These are phyloP conservation scores for Numenius arquata DNA, from an alignment of 2,113 vertebrate species.

Conservation along the genomic window DNA sequence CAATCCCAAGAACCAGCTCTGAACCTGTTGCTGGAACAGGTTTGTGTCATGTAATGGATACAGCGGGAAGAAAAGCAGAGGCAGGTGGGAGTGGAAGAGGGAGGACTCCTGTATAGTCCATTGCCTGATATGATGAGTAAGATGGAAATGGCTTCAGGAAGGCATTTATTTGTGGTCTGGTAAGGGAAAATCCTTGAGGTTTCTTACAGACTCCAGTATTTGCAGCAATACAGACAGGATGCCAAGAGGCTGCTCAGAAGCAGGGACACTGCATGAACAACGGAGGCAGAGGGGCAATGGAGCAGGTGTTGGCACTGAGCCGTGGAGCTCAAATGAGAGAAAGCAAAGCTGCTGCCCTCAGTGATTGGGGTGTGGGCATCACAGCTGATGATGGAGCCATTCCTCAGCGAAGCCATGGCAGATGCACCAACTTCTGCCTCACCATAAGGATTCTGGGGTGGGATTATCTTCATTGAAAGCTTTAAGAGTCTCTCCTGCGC, in stretches of 20 bases:
- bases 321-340: neutral
- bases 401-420: neutral
- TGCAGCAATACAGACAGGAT: neutral
- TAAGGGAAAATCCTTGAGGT: neutral
- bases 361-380: accelerated
- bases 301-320: neutral
- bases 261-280: neutral
- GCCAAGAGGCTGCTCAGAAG: neutral
- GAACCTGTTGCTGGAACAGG: neutral
- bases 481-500: neutral
- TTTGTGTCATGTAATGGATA: neutral
- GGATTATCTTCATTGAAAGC: neutral
- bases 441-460: neutral
- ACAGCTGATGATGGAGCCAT: neutral
- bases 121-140: neutral
- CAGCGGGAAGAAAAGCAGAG: neutral
- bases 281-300: neutral
- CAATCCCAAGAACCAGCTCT: neutral
- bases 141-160: neutral
- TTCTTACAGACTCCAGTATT: neutral
- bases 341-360: neutral
- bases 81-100: neutral
- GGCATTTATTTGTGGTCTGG: neutral
- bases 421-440: neutral
- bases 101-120: neutral